phyloP scores from a whole-genome alignment of 2,888 invertebrate genomes.

The Trissonchulus latispiculum region DNA sequence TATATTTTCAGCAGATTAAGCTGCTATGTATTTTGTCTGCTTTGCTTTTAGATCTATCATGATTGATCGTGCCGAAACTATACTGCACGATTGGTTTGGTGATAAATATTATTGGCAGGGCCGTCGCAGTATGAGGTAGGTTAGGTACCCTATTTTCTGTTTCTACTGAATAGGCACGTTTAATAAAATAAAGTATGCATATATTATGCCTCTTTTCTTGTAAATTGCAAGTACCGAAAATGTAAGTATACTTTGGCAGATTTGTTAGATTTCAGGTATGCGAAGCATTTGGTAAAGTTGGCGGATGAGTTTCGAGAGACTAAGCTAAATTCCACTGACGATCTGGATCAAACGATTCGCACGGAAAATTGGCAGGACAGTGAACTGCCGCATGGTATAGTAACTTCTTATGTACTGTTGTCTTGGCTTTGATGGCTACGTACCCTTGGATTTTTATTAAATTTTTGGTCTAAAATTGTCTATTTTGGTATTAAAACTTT shows the following conservation, averaged over 20 bases:
- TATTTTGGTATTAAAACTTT: no score
- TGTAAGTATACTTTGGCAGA: not conserved
- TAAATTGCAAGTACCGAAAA: no score
- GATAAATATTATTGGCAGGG: constrained; percentile 66
- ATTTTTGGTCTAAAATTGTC: no score
- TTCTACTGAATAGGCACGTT: no score
- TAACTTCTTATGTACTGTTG: no score
- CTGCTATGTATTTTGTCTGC: not conserved
- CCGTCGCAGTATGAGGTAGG: constrained; percentile 65
- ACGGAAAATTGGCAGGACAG: constrained; percentile 57
- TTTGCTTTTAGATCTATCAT: constrained; percentile 50
- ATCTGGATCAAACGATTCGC: constrained; percentile 54
- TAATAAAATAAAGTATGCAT: no score
- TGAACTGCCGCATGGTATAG: constrained; percentile 35
- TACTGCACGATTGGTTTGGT: constrained; percentile 77
- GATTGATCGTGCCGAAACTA: constrained; percentile 61
- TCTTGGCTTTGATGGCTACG: no score
- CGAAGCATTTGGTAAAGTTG: constrained; percentile 56
- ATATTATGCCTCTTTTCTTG: no score
- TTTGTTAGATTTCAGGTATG: constrained; percentile 51
- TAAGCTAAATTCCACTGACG: constrained; percentile 57
- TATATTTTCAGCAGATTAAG: not conserved
- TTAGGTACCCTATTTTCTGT: not conserved
- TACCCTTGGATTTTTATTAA: no score
- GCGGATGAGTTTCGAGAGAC: constrained; percentile 59